Evolutionary conservation across 2,113 vertebrate genomes (phyloP), one percentile per base, ranked within the genome.

Genomic region (Thamnophis sirtalis): DNA sequence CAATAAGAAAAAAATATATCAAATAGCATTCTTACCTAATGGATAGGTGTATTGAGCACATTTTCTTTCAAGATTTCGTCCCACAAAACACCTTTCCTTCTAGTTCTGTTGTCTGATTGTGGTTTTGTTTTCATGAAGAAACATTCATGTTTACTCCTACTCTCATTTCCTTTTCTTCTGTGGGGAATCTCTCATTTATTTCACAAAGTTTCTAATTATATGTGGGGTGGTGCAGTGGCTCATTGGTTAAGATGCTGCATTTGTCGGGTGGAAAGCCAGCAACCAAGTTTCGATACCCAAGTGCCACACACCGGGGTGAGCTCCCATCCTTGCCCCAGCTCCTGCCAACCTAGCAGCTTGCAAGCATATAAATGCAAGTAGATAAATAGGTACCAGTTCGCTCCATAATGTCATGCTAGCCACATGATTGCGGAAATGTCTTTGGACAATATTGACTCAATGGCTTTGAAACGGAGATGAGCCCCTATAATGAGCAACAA

Each of bases 131-230:
- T 33, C 26, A 26, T 51, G 24, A 50, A 26, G 26, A 86, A 86
- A 24, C 2, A 43, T 86, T 49, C 50, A 28, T 86, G 49, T 51
- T 86, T 50, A 28, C 26, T 93, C 93, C 8, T n/a, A 88, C 54
- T 96, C 54, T 93, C 92, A 91, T 93, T 95, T 96, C 94, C 89
- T 94, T 60, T 94, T 94, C 92, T 93, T 93, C 94, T 94, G 86
- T 87, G 92, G 11, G 86, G 89, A 68, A 68, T 68, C 33, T 93
- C 92, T 93, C 92, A 86, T 84, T 94, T 94, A 91, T 93, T 92
- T 48, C 90, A 92, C 80, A 88, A 91, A 96, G 93, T 90, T 93
- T 87, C 10, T 90, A 92, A 92, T 51, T 95, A 38, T 93, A 60
- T 60, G 26, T 10, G 56, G 56, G 8, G 2, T 26, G 3, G 56